phyloP scores from a whole-genome alignment of 2,113 vertebrate genomes.

The Sphaerodactylus townsendi region DNA sequence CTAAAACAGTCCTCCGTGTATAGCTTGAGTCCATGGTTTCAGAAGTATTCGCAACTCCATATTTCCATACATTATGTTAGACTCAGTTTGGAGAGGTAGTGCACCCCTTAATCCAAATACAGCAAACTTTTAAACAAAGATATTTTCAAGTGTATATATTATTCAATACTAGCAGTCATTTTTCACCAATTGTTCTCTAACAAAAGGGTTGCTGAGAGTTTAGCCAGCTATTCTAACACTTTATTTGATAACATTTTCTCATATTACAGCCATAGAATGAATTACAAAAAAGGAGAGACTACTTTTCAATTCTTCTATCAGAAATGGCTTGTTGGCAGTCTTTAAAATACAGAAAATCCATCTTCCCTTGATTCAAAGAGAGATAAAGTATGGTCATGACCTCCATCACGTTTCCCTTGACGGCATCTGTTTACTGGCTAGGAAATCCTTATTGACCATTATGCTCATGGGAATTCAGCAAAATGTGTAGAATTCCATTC shows the following conservation, averaged over 20 bases:
- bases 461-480: conserved; percentile 21
- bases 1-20: background rate
- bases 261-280: conserved; percentile 47
- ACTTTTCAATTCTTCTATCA: conserved; percentile 44
- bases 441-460: conserved; percentile 13
- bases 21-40: background rate
- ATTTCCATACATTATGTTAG: background rate
- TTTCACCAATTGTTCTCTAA: background rate
- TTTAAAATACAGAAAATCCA: conserved; percentile 40
- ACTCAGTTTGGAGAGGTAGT: background rate
- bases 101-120: background rate
- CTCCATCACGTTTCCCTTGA: conserved; percentile 43
- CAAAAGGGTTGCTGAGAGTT: conserved; percentile 33
- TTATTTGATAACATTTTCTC: conserved; percentile 51
- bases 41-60: background rate
- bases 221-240: conserved; percentile 47
- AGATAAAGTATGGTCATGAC: conserved; percentile 41
- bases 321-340: conserved; percentile 41
- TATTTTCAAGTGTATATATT: conserved; percentile 31
- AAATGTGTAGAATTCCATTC: conserved; percentile 44
- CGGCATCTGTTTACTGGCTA: conserved; percentile 40
- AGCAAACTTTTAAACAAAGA: conserved; percentile 29
- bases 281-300: conserved; percentile 40
- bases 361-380: conserved; percentile 34
- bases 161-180: conserved; percentile 2